Percentiles rank a stretch among this genome's conserved stretches.
phyloP scores from a whole-genome alignment of 2,113 vertebrate genomes.

The Carassius auratus region DNA sequence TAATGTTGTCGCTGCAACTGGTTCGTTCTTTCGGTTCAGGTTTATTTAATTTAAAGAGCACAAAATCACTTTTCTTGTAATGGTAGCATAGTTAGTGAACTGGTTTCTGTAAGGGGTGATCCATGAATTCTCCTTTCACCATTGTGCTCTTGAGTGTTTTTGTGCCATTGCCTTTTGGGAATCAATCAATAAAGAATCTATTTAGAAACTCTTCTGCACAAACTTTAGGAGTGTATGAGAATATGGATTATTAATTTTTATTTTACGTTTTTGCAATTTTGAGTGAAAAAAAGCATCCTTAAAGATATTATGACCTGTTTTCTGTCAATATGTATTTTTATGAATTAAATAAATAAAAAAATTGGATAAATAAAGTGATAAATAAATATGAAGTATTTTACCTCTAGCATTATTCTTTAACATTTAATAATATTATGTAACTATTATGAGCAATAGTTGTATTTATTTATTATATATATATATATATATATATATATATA shows the following conservation, averaged over 20 bases:
- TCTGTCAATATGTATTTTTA: background rate
- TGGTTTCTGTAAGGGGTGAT: no score
- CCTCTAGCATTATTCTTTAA: no score
- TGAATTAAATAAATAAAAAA: background rate
- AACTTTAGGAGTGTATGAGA: background rate
- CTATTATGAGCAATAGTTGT: background rate
- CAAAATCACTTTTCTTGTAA: background rate
- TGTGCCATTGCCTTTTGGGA: background rate
- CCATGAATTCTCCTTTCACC: background rate
- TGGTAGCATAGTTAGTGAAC: background rate
- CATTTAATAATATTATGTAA: no score
- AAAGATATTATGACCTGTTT: background rate
- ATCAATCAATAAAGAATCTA: background rate
- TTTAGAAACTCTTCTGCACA: background rate
- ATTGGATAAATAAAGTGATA: background rate
- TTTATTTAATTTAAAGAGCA: no score
- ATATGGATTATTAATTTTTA: background rate
- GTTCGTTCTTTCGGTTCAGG: background rate
- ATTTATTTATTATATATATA: background rate
- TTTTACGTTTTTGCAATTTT: background rate
- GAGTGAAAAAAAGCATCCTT: background rate
- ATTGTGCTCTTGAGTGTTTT: background rate
- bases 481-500: no score
- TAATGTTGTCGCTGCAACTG: background rate
- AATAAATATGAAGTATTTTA: background rate